Percentiles rank a stretch among this genome's conserved stretches.
Evolutionary conservation across 2,797 vertebrate species (phyloP).

Genomic region (Siniperca obscura): DNA sequence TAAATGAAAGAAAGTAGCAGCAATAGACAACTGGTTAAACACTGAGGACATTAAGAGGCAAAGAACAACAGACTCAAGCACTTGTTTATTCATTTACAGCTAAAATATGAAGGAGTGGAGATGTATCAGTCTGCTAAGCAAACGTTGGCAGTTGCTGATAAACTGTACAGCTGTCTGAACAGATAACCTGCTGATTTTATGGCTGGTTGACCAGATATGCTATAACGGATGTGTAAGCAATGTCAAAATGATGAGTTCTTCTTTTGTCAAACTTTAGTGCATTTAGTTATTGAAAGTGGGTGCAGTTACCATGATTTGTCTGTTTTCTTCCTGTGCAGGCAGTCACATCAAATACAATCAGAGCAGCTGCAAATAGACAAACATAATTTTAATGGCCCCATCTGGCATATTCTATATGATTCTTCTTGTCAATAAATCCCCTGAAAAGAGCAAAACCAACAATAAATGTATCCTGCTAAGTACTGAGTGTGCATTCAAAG

Average conservation of each 20-base stretch:
- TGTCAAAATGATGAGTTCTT: not conserved
- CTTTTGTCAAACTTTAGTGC: not conserved
- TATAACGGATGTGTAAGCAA: not conserved
- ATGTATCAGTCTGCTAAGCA: not conserved
- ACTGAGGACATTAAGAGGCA: not conserved
- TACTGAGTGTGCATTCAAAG: too few relatives aligned
- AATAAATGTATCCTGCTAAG: not conserved
- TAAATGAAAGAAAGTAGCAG: constrained; percentile 3
- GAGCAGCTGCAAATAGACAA: not conserved
- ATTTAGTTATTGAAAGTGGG: not conserved
- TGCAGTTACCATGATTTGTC: not conserved
- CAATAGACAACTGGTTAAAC: not conserved
- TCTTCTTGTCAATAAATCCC: not conserved
- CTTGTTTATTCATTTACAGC: not conserved
- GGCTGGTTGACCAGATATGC: not conserved
- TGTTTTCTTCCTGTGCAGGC: not conserved
- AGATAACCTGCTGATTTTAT: not conserved
- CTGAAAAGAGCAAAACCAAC: not conserved
- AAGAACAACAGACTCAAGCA: not conserved
- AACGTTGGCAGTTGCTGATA: not conserved
- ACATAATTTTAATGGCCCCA: not conserved
- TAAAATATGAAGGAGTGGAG: not conserved
- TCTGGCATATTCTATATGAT: not conserved
- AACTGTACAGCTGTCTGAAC: not conserved
- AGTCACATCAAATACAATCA: not conserved